Percentiles rank a stretch among this genome's conserved stretches.
Conservation (phyloP, 37 sponge, comb jelly and placozoan genomes). For the Ephydatia muelleri region DNA sequence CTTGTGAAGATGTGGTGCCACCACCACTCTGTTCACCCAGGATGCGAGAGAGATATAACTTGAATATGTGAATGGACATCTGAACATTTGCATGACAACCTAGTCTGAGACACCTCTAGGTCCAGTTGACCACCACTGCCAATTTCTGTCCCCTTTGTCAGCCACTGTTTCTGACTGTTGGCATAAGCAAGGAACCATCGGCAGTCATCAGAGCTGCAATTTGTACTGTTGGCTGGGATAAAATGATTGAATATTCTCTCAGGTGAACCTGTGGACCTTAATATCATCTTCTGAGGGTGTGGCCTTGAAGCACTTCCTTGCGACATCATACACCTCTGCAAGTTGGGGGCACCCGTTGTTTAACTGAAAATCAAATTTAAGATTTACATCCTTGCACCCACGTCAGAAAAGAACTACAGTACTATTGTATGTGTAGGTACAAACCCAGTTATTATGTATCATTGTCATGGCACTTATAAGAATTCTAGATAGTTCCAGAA, state of each 20-base stretch:
- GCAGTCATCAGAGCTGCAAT: constrained; percentile 17
- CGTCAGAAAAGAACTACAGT: too few species aligned
- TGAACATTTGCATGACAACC: neutral
- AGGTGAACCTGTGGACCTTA: neutral
- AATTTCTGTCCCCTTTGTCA: neutral
- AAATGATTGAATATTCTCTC: neutral
- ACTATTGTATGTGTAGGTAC: too few species aligned
- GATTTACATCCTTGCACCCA: too few species aligned
- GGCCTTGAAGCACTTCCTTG: neutral
- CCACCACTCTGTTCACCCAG: neutral
- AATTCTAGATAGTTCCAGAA: too few species aligned
- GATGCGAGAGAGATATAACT: constrained; percentile 47
- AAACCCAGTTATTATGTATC: too few species aligned
- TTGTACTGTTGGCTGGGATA: neutral
- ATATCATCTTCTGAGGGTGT: neutral
- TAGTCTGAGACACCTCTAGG: neutral
- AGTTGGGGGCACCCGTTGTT: neutral
- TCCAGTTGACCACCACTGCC: neutral
- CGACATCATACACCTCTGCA: neutral
- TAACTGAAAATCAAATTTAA: neutral
- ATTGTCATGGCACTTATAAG: too few species aligned
- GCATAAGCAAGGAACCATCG: neutral
- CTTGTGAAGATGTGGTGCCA: neutral
- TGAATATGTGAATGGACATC: constrained; percentile 38
- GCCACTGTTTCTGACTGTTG: neutral